phyloP scores from a whole-genome alignment of 2,797 vertebrate species.

The Anguilla pacifica region DNA sequence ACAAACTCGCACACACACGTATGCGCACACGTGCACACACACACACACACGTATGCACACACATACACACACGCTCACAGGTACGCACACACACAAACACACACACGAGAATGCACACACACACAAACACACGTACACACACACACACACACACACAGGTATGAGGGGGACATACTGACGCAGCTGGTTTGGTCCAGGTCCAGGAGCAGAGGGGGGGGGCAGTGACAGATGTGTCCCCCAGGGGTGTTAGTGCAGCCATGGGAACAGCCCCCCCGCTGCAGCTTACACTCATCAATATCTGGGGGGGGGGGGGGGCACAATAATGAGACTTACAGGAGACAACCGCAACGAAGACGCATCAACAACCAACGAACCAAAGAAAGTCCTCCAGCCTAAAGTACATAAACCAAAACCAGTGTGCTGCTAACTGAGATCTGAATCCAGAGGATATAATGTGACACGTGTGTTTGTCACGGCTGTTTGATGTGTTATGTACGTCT shows the following conservation, averaged over 20 bases:
- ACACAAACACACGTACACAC: not conserved
- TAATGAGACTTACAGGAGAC: too few relatives aligned
- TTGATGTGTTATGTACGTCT: too few relatives aligned
- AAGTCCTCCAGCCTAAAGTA: too few relatives aligned
- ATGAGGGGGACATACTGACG: constrained; percentile 63
- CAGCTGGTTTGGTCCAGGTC: constrained; percentile 66
- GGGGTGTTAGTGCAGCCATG: constrained; percentile 71
- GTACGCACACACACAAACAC: not conserved
- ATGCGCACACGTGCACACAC: not conserved
- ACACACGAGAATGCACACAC: not conserved
- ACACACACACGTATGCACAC: not conserved
- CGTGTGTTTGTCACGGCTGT: too few relatives aligned
- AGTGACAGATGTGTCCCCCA: constrained; percentile 70
- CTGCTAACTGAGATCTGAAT: too few relatives aligned
- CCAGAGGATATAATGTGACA: too few relatives aligned
- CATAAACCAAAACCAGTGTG: too few relatives aligned
- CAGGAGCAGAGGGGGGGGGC: constrained; percentile 68
- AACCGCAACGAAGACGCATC: too few relatives aligned
- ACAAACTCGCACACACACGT: not conserved
- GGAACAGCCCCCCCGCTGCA: constrained; percentile 74
- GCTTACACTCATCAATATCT: constrained; percentile 79
- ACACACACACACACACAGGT: constrained; percentile 19
- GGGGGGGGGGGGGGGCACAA: constrained; percentile 4
- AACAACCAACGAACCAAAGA: too few relatives aligned
- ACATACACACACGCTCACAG: not conserved